A percentile compares a stretch with the other conserved stretches of the same genome.
These are phyloP conservation scores for Prolemur simus DNA, from an alignment of 2,113 vertebrate species.

Conservation along the genomic window DNA sequence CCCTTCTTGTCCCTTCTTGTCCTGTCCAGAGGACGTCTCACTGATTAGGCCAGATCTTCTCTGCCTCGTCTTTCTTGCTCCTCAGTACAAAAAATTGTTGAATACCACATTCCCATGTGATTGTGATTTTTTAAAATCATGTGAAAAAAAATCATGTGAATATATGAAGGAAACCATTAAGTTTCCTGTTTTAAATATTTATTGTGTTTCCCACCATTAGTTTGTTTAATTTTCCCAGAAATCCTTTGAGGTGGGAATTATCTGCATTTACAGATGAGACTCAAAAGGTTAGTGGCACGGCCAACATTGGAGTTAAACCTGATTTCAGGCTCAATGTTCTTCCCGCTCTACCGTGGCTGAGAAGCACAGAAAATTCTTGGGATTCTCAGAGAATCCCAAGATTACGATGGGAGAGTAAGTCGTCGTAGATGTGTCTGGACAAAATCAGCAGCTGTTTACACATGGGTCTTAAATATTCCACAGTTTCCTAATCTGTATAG, in stretches of 20 bases:
- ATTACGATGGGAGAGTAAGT: not conserved
- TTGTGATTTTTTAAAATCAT: not conserved
- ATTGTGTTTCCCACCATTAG: not conserved
- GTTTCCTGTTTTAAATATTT: not conserved
- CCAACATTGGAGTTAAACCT: not conserved
- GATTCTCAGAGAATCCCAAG: not conserved
- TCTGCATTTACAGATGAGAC: not conserved
- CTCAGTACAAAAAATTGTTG: not conserved
- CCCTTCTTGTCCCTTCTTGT: not conserved
- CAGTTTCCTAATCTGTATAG: not conserved
- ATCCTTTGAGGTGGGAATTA: not conserved
- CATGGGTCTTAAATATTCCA: not conserved
- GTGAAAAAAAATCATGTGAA: not conserved
- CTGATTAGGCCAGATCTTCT: not conserved
- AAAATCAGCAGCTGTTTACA: not conserved
- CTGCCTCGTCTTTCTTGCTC: not conserved
- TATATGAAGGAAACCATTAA: not conserved
- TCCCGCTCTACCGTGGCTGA: not conserved
- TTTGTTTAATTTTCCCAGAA: slow-evolving; percentile 6
- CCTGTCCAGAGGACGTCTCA: not conserved
- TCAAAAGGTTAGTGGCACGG: not conserved
- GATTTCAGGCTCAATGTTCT: not conserved
- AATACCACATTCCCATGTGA: not conserved
- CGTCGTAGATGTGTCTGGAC: not conserved
- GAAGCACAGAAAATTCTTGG: not conserved